Evolutionary conservation across 2,797 vertebrate species (phyloP), one percentile per base, ranked within the genome.

Genomic region (Eulemur albifrons): DNA sequence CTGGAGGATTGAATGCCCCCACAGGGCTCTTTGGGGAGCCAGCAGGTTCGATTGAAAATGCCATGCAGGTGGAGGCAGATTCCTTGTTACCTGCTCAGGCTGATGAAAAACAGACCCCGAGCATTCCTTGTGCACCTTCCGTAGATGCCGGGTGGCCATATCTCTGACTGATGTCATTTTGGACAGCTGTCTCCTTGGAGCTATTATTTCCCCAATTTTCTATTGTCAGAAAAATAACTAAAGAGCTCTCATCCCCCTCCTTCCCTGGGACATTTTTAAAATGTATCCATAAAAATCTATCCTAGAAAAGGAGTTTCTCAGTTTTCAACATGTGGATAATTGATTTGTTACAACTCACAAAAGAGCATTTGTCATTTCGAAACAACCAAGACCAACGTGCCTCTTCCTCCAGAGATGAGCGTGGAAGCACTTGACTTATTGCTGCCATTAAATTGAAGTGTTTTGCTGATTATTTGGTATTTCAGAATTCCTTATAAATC

Each of bases 401-500:
- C 75, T 89, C 77, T 82, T 96, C 90, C 85, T 92, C 65, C 69
- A 2, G 5, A 54, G 83, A 92, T 87, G 79, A 97, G 77, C 11
- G 2, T n/a, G 77, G 40, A 97, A 85, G 76, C 87, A 79, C 95
- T 97, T 98, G 95, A 97, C 96, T 98, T 98, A 97, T 88, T 88
- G 93, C 92, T 94, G 76, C 82, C 96, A 95, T 97, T 98, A 96
- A 88, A 94, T 35, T 87, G 94, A 95, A 95, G 95, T 97, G 84
- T 94, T 94, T 0, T 0, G 84, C 87, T 96, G 97, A 97, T 94
- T 97, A 96, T 97, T 96, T 95, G 95, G 91, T 96, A 94, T 97
- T 97, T 97, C 88, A 93, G 86, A 90, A 97, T 97, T 97, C 93
- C 93, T 96, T 96, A 96, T 95, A 97, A 96, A 98, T 97, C 95